Base-by-base conservation (phyloP, 2,888 invertebrate genomes). In the Diploptera punctata region DNA sequence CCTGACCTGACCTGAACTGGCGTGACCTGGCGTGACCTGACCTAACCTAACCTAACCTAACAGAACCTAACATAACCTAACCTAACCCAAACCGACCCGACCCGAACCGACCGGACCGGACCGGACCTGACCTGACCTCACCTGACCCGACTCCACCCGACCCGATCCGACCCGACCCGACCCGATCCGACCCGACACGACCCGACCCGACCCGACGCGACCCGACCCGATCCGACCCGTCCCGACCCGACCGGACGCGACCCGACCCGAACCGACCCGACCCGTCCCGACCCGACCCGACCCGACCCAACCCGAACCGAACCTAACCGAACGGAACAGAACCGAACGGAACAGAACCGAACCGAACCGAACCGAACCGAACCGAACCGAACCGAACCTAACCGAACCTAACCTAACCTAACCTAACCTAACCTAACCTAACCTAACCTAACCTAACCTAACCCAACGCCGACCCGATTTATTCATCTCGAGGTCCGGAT, bases 371-470 rank as follows among this genome's bases (percentile, higher is more conserved):
- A 7, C 18, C n/a, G n/a, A 49, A 7, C 54, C 21, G 5, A 54
- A 19, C 54, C 21, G 16, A 54, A 3, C 24, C 16, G 5, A 21
- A 3, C 54, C 16, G 5, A 21, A 3, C 54, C 16, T 9, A 21
- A 3, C n/a, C n/a, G n/a, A n/a, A n/a, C n/a, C n/a, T n/a, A n/a
- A n/a, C n/a, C n/a, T n/a, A n/a, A n/a, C n/a, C 54, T 21, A 19
- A 54, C 54, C 54, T 54, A 21, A 54, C 54, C 21, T 54, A 21
- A 54, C 54, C 49, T 49, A 49, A 49, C 49, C 49, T 49, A 49
- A 49, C 49, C 49, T n/a, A 49, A 49, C 38, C 49, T n/a, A 49
- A 49, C 49, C 49, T 49, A 49, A 49, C 49, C 49, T 49, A 49
- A 49, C 49, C 49, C n/a, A 49, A 49, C 49, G 10, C 49, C n/a